Evolutionary conservation across 2,888 invertebrate genomes (phyloP).

Genomic region (Theretra japonica): DNA sequence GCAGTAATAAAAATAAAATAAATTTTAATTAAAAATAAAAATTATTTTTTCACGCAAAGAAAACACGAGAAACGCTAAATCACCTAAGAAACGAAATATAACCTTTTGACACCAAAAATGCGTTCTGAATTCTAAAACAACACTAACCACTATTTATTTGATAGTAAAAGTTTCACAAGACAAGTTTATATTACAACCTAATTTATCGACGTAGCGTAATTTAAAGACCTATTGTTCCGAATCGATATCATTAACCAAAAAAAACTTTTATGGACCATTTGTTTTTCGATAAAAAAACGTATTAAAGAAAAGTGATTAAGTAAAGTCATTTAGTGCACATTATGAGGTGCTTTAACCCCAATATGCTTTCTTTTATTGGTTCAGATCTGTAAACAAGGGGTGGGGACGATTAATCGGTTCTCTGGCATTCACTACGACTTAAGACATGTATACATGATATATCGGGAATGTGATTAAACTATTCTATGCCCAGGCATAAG

Average conservation of each 20-base stretch:
- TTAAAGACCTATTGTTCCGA: not conserved
- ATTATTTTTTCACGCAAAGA: not conserved
- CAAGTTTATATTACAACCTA: constrained; percentile 5
- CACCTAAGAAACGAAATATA: constrained; percentile 1
- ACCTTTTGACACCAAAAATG: constrained; percentile 8
- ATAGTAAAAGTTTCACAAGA: not conserved
- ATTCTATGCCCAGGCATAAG: not conserved
- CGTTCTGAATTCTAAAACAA: constrained; percentile 5
- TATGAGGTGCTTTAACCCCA: not conserved
- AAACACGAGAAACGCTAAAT: not conserved
- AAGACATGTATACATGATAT: not conserved
- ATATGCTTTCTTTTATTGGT: constrained; percentile 6
- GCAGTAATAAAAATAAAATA: not conserved
- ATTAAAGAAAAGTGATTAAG: constrained; percentile 19
- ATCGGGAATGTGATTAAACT: not conserved
- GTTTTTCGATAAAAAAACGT: constrained; percentile 5
- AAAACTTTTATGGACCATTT: not conserved
- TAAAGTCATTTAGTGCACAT: not conserved
- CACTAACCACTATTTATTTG: not conserved
- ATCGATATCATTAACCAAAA: constrained; percentile 15
- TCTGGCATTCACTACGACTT: not conserved
- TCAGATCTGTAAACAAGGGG: not conserved
- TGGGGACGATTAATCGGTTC: not conserved
- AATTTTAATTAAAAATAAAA: no score
- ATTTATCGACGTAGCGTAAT: not conserved